Base-by-base conservation (phyloP, 2,888 invertebrate genomes). In the Noctua janthina region DNA sequence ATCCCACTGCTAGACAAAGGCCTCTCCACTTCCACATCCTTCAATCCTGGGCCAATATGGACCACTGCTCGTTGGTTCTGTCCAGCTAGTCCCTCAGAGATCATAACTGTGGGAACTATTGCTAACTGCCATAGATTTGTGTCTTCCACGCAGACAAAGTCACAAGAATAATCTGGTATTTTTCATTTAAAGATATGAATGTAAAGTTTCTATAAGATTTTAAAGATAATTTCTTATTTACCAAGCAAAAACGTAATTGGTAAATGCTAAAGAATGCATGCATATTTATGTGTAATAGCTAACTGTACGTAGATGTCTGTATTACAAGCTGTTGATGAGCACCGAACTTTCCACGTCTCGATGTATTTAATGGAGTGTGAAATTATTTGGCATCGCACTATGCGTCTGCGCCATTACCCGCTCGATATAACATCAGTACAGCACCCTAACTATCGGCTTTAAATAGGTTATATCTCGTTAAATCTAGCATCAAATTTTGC, bases 331-430 rank as follows among this genome's bases (percentile, higher is more conserved):
- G 29, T 29, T 54, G 67, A 78, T 78, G 46, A 51, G 59, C 51
- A 67, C 17, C 56, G 67, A 76, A 74, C 39, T 85, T 78, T 74
- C 70, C 72, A 67, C 86, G 54, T 70, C 74, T 73, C 72, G 76
- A 78, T 62, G 71, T 35, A 62, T 59, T 86, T 79, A 86, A 79
- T 81, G 23, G 79, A 68, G 70, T 73, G 83, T 79, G 43, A 68
- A 77, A 88, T 49, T 79, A 69, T 78, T 77, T 86, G 88, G 86
- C 83, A 81, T 68, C 23, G 66, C 29, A 62, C 66, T 69, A 71
- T 80, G 73, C 68, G 80, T 67, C 35, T 67, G 72, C 79, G 59
- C 68, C 67, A 74, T 88, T 74, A 79, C 64, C 66, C 74, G 72
- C 71, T 67, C 76, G 43, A 72, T 81, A 7, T 74, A 77, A 51